phyloP scores from a whole-genome alignment of 2,888 invertebrate genomes.

The Amaurobius ferox region DNA sequence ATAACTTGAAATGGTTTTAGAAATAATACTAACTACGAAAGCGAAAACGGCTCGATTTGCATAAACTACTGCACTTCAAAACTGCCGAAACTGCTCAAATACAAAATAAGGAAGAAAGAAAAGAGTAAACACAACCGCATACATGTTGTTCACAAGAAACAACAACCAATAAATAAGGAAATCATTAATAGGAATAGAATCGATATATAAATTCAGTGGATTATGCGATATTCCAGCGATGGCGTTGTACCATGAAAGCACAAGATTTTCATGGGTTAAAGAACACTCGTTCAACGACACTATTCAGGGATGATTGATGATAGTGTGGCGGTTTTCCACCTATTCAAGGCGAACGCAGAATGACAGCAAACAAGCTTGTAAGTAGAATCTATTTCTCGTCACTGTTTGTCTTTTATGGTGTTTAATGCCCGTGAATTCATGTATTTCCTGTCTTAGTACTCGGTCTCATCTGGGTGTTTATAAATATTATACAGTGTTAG shows the following conservation, averaged over 20 bases:
- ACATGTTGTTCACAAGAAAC: neutral
- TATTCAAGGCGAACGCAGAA: neutral
- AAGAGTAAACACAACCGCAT: no score
- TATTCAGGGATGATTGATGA: neutral
- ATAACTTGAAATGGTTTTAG: no score
- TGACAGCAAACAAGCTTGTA: neutral
- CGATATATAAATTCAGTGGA: neutral
- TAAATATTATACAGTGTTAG: no score
- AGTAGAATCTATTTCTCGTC: neutral
- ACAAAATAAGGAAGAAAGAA: no score
- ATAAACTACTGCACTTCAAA: no score
- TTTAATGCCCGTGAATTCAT: neutral
- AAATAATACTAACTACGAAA: no score
- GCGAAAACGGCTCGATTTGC: no score
- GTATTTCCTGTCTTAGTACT: no score
- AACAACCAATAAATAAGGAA: neutral
- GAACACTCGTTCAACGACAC: constrained; percentile 9
- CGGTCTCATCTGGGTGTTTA: no score
- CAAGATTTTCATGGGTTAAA: neutral
- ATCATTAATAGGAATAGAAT: neutral
- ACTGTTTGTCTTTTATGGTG: neutral
- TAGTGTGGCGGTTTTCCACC: neutral
- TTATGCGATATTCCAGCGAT: neutral
- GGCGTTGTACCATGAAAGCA: neutral
- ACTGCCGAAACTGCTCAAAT: no score